Conservation (phyloP, 2,888 invertebrate species). For the Incurvaria masculella region DNA sequence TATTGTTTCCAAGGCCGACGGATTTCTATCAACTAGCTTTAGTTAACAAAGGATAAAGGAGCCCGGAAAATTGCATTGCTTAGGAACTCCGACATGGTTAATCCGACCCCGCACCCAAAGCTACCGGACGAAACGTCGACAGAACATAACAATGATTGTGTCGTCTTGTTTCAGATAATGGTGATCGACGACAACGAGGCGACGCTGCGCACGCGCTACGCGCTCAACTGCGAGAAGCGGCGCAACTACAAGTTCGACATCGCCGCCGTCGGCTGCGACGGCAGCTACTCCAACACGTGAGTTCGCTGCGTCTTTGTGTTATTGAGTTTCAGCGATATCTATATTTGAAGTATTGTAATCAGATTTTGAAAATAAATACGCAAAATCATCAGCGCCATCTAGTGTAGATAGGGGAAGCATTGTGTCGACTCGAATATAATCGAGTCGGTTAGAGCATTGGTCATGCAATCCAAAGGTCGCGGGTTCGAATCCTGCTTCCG, state of each 20-base stretch:
- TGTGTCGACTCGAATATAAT: no score
- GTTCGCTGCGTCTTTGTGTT: no score
- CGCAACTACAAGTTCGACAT: conserved; percentile 96
- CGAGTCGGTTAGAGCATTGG: no score
- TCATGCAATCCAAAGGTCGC: no score
- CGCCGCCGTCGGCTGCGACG: conserved; percentile 89
- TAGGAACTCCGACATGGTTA: no score
- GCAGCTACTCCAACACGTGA: conserved; percentile 78
- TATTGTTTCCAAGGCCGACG: conserved; percentile 9
- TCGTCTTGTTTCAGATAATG: conserved; percentile 52
- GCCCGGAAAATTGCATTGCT: conserved; percentile 17
- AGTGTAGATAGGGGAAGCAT: no score
- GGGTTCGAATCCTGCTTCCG: no score
- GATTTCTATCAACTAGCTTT: conserved; percentile 19
- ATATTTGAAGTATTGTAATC: background rate
- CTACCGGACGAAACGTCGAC: no score
- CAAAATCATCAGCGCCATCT: background rate
- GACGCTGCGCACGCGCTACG: conserved; percentile 72
- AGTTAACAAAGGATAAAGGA: conserved; percentile 11
- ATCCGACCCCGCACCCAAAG: no score
- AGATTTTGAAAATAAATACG: no score
- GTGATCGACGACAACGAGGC: conserved; percentile 79
- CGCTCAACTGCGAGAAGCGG: conserved; percentile 90
- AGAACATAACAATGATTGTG: conserved; percentile 2
- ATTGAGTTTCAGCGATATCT: no score